These are phyloP conservation scores for Trichonephila inaurata DNA, from an alignment of 1,140 invertebrate species.

Conservation along the genomic window DNA sequence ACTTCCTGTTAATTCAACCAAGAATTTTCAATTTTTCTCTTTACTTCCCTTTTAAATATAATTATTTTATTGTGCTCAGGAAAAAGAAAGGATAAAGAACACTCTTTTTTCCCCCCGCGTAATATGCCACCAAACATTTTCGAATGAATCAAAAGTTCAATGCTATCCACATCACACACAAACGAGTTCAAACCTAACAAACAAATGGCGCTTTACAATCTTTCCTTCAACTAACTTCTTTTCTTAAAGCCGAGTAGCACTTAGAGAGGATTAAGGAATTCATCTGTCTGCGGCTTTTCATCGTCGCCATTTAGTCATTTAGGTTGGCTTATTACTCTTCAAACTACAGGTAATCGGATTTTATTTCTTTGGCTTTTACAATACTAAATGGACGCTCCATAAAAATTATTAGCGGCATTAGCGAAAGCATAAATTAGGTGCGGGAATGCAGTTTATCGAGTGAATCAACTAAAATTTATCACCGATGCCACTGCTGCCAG, in stretches of 20 bases:
- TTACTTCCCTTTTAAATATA: no score
- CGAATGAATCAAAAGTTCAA: no score
- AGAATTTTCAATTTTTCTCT: no score
- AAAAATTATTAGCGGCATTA: constrained; percentile 51
- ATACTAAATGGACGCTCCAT: constrained; percentile 23
- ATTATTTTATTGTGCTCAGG: no score
- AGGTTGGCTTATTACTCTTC: constrained; percentile 36
- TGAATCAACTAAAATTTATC: not conserved
- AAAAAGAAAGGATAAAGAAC: no score
- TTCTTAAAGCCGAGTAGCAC: not conserved
- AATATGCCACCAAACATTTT: no score
- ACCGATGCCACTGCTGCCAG: not conserved
- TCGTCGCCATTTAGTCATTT: not conserved
- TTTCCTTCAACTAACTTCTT: not conserved
- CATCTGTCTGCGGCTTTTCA: constrained; percentile 24
- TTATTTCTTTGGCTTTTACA: not conserved
- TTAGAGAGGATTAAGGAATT: constrained; percentile 36
- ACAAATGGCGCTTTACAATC: not conserved
- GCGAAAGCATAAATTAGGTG: constrained; percentile 12
- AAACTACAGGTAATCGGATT: constrained; percentile 11
- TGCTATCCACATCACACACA: no score
- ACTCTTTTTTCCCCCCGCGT: no score
- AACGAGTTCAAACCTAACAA: not conserved
- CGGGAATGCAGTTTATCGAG: not conserved
- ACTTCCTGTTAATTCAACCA: no score